Evolutionary conservation across 2,888 invertebrate genomes (phyloP).

Genomic region (Tridacna gigas): DNA sequence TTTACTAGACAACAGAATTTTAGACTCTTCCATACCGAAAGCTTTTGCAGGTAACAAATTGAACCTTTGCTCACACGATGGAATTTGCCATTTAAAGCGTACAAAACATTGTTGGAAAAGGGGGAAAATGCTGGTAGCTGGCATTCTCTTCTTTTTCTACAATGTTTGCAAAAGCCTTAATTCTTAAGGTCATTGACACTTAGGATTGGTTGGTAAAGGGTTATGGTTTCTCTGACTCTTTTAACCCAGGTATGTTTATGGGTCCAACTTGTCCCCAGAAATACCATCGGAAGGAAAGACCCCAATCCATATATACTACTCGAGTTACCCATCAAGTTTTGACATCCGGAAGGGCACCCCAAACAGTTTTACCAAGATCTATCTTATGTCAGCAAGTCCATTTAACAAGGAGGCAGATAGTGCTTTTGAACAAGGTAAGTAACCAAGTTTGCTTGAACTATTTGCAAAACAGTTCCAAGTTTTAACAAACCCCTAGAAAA

Average conservation of each 20-base stretch:
- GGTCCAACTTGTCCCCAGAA: conserved; percentile 66
- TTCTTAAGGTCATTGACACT: no score
- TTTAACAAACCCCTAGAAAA: not conserved
- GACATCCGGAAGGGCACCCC: conserved; percentile 36
- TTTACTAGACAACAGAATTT: no score
- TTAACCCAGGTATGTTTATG: conserved; percentile 54
- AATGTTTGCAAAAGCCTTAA: no score
- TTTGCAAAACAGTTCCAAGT: no score
- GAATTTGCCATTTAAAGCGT: no score
- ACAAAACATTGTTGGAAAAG: no score
- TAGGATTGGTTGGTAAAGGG: not conserved
- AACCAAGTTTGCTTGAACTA: no score
- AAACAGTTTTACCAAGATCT: conserved; percentile 19
- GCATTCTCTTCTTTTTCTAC: no score
- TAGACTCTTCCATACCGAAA: no score
- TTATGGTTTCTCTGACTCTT: not conserved
- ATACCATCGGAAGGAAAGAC: conserved; percentile 42
- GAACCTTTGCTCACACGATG: no score
- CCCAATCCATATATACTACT: conserved; percentile 71
- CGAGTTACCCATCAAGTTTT: conserved; percentile 66
- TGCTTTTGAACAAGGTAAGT: conserved; percentile 6
- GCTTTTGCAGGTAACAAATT: no score
- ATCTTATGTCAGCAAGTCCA: conserved; percentile 17
- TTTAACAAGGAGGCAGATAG: conserved; percentile 6
- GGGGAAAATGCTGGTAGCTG: no score